These are phyloP conservation scores for Mustela lutreola DNA, from an alignment of 2,113 vertebrate species.

Conservation along the genomic window DNA sequence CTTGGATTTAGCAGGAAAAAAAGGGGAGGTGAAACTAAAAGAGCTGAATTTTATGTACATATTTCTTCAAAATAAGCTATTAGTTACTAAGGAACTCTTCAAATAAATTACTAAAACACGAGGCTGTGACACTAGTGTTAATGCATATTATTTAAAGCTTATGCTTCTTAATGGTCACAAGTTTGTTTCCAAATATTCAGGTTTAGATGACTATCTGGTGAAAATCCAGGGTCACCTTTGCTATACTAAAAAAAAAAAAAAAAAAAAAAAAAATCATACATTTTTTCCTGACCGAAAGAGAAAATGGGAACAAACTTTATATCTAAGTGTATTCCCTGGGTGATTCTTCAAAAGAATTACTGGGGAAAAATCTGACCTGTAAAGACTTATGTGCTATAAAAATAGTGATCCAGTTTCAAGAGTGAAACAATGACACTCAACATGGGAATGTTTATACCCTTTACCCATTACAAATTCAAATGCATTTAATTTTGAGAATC, in stretches of 20 bases:
- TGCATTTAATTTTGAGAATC: background rate
- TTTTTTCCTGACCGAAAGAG: background rate
- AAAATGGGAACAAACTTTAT: constrained; percentile 16
- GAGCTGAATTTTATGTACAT: background rate
- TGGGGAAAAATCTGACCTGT: background rate
- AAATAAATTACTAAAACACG: background rate
- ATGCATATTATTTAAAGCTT: background rate
- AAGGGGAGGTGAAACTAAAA: constrained; percentile 18
- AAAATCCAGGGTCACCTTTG: background rate
- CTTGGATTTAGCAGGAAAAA: background rate
- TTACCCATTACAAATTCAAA: background rate
- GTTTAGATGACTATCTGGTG: background rate
- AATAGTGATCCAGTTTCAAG: background rate
- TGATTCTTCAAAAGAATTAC: background rate
- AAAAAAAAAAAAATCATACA: background rate
- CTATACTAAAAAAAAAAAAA: background rate
- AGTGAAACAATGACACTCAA: background rate
- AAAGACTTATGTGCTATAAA: constrained; percentile 36
- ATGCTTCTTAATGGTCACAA: background rate
- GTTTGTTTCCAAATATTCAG: background rate
- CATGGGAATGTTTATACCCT: background rate
- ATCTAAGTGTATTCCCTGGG: background rate
- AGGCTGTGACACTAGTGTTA: background rate
- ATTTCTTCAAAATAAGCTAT: constrained; percentile 34
- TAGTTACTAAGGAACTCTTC: constrained; percentile 16